Evolutionary conservation across 2,113 vertebrate genomes (phyloP).

Genomic region (Rallus limicola): DNA sequence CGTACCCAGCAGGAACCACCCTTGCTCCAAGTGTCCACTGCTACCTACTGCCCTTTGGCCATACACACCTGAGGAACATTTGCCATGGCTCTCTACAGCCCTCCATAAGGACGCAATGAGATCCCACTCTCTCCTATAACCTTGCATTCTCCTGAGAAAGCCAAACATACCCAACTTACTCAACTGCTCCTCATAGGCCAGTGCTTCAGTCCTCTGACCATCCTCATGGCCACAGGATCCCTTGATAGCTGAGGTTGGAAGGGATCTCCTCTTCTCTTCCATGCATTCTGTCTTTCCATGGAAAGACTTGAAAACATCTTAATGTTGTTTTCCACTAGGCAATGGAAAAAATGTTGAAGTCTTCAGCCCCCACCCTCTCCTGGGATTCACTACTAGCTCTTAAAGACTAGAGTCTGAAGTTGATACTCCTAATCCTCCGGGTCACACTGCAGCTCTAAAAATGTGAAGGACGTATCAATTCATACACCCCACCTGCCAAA

Average conservation of each 20-base stretch:
- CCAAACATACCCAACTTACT: not conserved
- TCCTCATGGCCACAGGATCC: not conserved
- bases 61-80: not conserved
- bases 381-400: not conserved
- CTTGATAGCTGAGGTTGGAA: rapidly evolving
- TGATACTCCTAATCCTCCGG: not conserved
- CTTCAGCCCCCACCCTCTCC: not conserved
- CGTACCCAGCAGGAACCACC: rapidly evolving
- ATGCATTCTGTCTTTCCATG: not conserved
- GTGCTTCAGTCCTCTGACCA: not conserved
- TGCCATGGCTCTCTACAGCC: not conserved
- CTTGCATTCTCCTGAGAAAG: not conserved
- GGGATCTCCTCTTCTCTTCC: not conserved
- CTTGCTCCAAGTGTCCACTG: not conserved
- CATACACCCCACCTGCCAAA: not conserved
- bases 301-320: rapidly evolving
- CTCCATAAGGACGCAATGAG: rapidly evolving
- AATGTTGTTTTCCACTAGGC: not conserved
- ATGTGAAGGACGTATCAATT: not conserved
- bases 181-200: not conserved
- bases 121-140: not conserved
- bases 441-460: not conserved
- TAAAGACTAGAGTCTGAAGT: not conserved
- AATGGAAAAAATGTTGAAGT: not conserved
- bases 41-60: not conserved